Evolutionary conservation across 1,140 invertebrate species (phyloP).

Genomic region (Drosophila yakuba): DNA sequence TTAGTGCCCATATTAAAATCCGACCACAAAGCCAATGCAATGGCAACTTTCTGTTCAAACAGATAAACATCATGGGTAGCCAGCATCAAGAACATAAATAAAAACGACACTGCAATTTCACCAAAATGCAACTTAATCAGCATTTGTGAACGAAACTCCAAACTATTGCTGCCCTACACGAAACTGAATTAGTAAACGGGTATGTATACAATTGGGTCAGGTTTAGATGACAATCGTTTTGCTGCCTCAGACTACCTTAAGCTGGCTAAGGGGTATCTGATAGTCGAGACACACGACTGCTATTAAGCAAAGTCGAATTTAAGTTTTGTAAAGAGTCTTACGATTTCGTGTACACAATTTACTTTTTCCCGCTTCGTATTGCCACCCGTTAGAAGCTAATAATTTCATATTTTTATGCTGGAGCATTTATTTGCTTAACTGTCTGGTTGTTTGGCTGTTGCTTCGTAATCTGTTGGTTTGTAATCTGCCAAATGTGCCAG

Average conservation of each 20-base stretch:
- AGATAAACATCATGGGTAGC: slow-evolving; percentile 59
- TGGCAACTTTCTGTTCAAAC: slow-evolving; percentile 39
- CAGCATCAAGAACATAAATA: slow-evolving; percentile 27
- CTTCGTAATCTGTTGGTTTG: slow-evolving; percentile 12
- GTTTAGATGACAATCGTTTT: background rate
- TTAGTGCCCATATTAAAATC: slow-evolving; percentile 81
- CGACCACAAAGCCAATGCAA: slow-evolving; percentile 63
- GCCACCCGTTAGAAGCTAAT: slow-evolving; percentile 45
- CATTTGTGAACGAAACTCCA: slow-evolving; percentile 62
- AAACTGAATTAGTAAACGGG: background rate
- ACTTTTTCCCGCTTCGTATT: slow-evolving; percentile 2
- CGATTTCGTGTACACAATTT: background rate
- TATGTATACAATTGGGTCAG: background rate
- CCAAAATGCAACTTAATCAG: slow-evolving; percentile 63
- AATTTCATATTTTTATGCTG: slow-evolving; percentile 81
- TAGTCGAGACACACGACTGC: too few species aligned
- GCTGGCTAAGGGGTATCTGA: too few species aligned
- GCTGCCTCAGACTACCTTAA: background rate
- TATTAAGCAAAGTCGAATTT: background rate
- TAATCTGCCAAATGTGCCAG: slow-evolving; percentile 70
- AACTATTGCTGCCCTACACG: slow-evolving; percentile 37
- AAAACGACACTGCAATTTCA: slow-evolving; percentile 6
- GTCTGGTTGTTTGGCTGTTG: slow-evolving; percentile 15
- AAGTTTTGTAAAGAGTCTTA: slow-evolving; percentile 9
- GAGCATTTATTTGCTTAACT: slow-evolving; percentile 72